Conservation (phyloP, 2,797 vertebrate species). For the Zenarchopterus dispar region DNA sequence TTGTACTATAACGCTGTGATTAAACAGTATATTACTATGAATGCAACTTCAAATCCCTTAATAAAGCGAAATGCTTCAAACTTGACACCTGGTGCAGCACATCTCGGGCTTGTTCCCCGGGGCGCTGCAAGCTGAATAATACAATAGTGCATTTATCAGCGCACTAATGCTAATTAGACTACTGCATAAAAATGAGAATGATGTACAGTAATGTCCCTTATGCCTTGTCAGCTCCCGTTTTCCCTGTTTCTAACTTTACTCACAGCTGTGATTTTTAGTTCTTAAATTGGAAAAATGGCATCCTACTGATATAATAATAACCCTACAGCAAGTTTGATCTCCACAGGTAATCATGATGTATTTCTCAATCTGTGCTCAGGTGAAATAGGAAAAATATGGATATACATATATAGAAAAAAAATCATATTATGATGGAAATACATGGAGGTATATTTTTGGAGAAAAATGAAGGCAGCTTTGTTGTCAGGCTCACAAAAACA, state of each 20-base stretch:
- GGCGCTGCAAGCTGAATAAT: slow-evolving; percentile 65
- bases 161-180: slow-evolving; percentile 70
- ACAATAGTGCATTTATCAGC: slow-evolving; percentile 69
- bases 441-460: not conserved
- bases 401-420: too few relatives aligned
- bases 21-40: slow-evolving; percentile 43
- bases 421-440: slow-evolving; percentile 10
- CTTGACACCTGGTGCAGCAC: slow-evolving; percentile 54
- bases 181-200: slow-evolving; percentile 65
- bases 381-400: not conserved
- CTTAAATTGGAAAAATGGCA: slow-evolving; percentile 19
- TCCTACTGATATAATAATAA: slow-evolving; percentile 24
- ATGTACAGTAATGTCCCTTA: slow-evolving; percentile 62
- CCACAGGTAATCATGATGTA: slow-evolving; percentile 19
- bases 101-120: slow-evolving; percentile 53
- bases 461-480: slow-evolving; percentile 9
- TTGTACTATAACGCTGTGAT: slow-evolving; percentile 31
- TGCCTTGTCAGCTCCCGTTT: slow-evolving; percentile 41
- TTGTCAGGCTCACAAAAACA: slow-evolving; percentile 8
- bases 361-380: slow-evolving; percentile 25
- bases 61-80: slow-evolving; percentile 50
- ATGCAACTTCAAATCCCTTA: slow-evolving; percentile 41
- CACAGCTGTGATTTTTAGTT: slow-evolving; percentile 29
- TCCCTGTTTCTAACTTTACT: slow-evolving; percentile 28
- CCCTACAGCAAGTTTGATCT: slow-evolving; percentile 11